These are phyloP conservation scores for Galerucella calmariensis DNA, from an alignment of 2,888 invertebrate species.

Conservation along the genomic window DNA sequence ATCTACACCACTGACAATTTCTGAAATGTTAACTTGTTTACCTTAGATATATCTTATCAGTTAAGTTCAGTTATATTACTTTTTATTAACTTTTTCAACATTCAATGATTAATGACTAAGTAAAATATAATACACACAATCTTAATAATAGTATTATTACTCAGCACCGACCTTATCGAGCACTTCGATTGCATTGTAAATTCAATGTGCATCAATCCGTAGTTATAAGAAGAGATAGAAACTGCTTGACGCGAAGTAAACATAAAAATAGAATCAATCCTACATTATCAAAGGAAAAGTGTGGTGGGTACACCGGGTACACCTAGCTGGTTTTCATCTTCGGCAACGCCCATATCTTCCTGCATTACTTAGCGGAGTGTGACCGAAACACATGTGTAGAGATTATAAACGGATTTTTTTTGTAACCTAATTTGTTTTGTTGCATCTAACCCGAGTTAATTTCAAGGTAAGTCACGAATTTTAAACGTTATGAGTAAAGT, in stretches of 20 bases:
- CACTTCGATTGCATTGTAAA: conserved; percentile 6
- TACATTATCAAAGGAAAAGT: not conserved
- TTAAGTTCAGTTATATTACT: not conserved
- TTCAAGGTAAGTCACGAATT: conserved; percentile 26
- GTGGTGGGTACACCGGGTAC: not conserved
- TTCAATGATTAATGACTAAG: not conserved
- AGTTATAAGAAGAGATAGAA: conserved; percentile 5
- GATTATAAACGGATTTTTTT: conserved; percentile 19
- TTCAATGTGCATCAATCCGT: conserved; percentile 11
- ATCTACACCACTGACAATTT: not conserved
- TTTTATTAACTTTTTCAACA: not conserved
- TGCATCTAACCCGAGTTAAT: not conserved
- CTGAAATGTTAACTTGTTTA: not conserved
- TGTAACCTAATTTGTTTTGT: conserved; percentile 10
- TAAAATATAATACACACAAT: not conserved
- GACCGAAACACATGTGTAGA: conserved; percentile 33
- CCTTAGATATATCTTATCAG: not conserved
- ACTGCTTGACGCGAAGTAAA: conserved; percentile 15
- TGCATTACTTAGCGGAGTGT: conserved; percentile 25
- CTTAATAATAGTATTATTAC: not conserved
- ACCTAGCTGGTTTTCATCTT: conserved; percentile 20
- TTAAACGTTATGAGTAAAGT: not conserved
- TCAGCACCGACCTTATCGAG: not conserved
- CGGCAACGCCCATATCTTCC: conserved; percentile 32
- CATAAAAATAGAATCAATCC: conserved; percentile 20